Evolutionary conservation across 1,140 invertebrate genomes (phyloP).

Genomic region (Anoplophora glabripennis): DNA sequence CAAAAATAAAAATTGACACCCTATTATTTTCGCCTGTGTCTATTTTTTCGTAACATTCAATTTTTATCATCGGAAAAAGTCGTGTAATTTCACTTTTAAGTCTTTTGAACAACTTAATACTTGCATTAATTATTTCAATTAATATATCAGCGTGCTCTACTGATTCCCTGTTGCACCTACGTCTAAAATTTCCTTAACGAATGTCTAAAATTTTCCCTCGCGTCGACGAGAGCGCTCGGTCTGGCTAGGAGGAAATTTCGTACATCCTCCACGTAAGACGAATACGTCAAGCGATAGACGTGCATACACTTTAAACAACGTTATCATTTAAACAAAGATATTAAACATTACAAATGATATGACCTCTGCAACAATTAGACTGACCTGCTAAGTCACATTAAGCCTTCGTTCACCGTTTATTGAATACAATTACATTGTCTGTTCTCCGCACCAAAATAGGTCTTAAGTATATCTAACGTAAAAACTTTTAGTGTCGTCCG

Average conservation of each 20-base stretch:
- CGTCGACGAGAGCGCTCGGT: too few species aligned
- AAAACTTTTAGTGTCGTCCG: slow-evolving; percentile 9
- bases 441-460: slow-evolving; percentile 21
- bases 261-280: slow-evolving; percentile 12
- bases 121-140: too few species aligned
- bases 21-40: too few species aligned
- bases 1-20: too few species aligned
- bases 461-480: slow-evolving; percentile 29
- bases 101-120: too few species aligned
- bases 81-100: too few species aligned
- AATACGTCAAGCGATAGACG: slow-evolving; percentile 24
- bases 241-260: neutral
- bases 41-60: too few species aligned
- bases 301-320: slow-evolving; percentile 37
- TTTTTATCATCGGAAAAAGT: too few species aligned
- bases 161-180: too few species aligned
- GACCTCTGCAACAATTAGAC: slow-evolving; percentile 44
- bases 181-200: too few species aligned
- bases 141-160: too few species aligned
- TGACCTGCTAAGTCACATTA: slow-evolving; percentile 40
- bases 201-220: too few species aligned
- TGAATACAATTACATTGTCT: slow-evolving; percentile 33
- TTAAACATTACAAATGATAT: slow-evolving; percentile 45
- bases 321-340: slow-evolving; percentile 41
- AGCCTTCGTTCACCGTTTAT: slow-evolving; percentile 37